Evolutionary conservation across 2,113 vertebrate species (phyloP), one percentile per base, ranked within the genome.

Genomic region (Petrocephalus zakoni): DNA sequence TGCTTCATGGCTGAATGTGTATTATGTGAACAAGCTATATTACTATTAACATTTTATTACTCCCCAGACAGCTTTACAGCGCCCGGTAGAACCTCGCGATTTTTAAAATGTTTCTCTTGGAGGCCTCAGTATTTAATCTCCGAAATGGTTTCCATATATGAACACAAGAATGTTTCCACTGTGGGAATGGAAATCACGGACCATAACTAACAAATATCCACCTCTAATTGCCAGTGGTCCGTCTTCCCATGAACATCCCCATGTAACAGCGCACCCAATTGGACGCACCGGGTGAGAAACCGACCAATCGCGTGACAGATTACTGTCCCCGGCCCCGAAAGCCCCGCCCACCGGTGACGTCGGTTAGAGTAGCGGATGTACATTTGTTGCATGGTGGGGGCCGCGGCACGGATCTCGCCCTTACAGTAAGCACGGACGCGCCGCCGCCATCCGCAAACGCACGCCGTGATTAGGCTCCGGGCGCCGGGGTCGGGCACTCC

Each of bases 331-430:
- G 17, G 52, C 13, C 22, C 25, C 22, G 13, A 37, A 55, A 86
- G 52, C 15, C 84, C 51, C 47, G 13, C 52, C 84, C 84, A 52
- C 84, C 19, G 84, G 15, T 86, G 51, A 86, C 84, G 84, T 56
- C 5, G 5, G n/a, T 86, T 86, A 86, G 56, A 86, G 84, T 51
- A 51, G 52, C 84, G 49, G 84, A 55, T 86, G 84, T 86, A 37
- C 49, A n/a, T 86, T 56, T 86, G 52, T 56, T 86, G 46, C 25
- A 29, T 85, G 47, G 52, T 86, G 13, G 25, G 25, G 84, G 84
- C 25, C 49, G 52, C 19, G 52, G 52, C n/a, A 86, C 52, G 49
- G 49, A 55, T 86, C 29, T 25, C 84, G 51, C n/a, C 21, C 37
- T 56, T 34, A 86, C 25, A 86, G 51, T 86, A 55, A 86, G 84